Percentiles rank a stretch among this genome's conserved stretches.
phyloP scores from a whole-genome alignment of 2,888 invertebrate species.

The Gymnocheta viridis region DNA sequence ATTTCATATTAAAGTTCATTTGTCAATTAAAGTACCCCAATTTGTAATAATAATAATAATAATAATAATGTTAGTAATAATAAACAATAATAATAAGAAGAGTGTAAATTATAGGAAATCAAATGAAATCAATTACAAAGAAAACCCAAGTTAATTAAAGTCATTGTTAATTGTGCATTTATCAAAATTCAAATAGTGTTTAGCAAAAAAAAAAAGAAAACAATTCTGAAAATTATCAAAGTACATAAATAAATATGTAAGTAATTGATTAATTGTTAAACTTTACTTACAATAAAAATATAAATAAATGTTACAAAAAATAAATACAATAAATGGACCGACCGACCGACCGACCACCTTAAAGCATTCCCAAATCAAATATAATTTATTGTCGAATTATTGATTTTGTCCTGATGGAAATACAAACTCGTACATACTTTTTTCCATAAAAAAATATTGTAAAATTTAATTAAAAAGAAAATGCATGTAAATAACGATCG shows the following conservation, averaged over 20 bases:
- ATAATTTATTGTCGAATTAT: not conserved
- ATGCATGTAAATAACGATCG: not conserved
- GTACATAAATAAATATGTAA: not conserved
- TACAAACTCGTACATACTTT: not conserved
- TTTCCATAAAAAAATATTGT: not conserved
- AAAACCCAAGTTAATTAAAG: conserved; percentile 57
- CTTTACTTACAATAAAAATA: conserved; percentile 24
- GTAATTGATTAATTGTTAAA: conserved; percentile 41
- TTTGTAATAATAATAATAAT: conserved; percentile 8
- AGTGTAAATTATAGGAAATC: conserved; percentile 23
- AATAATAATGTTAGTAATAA: not conserved
- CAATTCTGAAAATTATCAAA: conserved; percentile 25
- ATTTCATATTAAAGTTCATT: conserved; percentile 41
- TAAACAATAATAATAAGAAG: conserved; percentile 18
- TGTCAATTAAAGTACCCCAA: conserved; percentile 63
- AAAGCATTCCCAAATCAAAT: not conserved
- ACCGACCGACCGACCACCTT: too few relatives aligned
- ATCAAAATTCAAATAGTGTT: conserved; percentile 42
- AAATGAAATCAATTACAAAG: conserved; percentile 41
- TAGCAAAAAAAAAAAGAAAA: not conserved
- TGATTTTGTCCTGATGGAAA: not conserved
- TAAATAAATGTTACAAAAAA: conserved; percentile 44
- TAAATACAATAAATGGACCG: not conserved
- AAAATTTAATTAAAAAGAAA: not conserved
- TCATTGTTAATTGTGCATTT: conserved; percentile 62